These are phyloP conservation scores for Drosophila rhopaloa DNA, from an alignment of 1,140 invertebrate genomes.

Conservation along the genomic window DNA sequence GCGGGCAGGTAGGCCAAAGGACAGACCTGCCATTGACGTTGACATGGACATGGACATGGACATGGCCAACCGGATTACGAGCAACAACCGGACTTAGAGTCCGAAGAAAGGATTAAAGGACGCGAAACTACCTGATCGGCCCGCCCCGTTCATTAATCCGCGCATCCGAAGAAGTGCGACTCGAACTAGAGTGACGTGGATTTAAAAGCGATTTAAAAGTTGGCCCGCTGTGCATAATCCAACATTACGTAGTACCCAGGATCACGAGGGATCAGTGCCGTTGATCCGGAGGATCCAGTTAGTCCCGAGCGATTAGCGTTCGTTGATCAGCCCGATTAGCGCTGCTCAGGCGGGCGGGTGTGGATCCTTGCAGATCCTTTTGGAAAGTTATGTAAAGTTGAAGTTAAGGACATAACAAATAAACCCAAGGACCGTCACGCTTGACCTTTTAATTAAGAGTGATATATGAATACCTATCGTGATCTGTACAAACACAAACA, in stretches of 20 bases:
- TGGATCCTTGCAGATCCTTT: slow-evolving; percentile 37
- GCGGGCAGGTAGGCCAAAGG: slow-evolving; percentile 23
- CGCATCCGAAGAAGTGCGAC: slow-evolving; percentile 45
- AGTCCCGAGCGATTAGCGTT: slow-evolving; percentile 51
- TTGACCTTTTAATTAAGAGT: slow-evolving; percentile 73
- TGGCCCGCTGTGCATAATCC: slow-evolving; percentile 59
- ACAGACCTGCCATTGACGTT: slow-evolving; percentile 62
- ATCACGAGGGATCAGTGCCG: slow-evolving; percentile 53
- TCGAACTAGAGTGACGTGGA: slow-evolving; percentile 57
- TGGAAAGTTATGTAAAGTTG: slow-evolving; percentile 73
- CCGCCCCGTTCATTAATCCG: slow-evolving; percentile 70
- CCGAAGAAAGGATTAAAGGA: slow-evolving; percentile 71
- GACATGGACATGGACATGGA: slow-evolving; percentile 69
- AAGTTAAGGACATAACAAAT: slow-evolving; percentile 56
- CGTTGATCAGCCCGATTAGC: slow-evolving; percentile 69
- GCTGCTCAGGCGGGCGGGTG: slow-evolving; percentile 58
- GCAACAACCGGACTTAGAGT: slow-evolving; percentile 66
- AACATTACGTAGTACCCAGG: slow-evolving; percentile 67
- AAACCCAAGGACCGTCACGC: slow-evolving; percentile 44
- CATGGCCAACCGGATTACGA: slow-evolving; percentile 71
- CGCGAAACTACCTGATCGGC: slow-evolving; percentile 52
- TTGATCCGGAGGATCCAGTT: slow-evolving; percentile 62
- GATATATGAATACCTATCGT: slow-evolving; percentile 11
- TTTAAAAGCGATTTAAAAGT: slow-evolving; percentile 75
- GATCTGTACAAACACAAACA: slow-evolving; percentile 53